Percentiles rank a stretch among this genome's conserved stretches.
Evolutionary conservation across 2,797 vertebrate species (phyloP).

Genomic region (Myiotriccus ornatus): DNA sequence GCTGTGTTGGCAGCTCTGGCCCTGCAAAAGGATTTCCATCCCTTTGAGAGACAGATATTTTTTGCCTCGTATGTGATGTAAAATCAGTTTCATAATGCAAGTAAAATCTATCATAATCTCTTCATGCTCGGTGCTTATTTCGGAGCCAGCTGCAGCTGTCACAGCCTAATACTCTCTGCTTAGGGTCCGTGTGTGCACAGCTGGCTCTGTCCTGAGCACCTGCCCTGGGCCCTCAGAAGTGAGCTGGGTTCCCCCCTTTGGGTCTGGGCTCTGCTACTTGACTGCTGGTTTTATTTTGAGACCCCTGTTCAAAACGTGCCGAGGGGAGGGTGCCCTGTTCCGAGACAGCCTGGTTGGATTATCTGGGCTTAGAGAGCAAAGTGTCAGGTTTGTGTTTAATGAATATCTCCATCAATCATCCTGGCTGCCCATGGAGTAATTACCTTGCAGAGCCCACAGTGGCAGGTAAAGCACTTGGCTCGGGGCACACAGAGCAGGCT

Average conservation of each 20-base stretch:
- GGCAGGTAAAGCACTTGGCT: slow-evolving; percentile 52
- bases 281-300: slow-evolving; percentile 42
- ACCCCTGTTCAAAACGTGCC: neutral
- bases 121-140: slow-evolving; percentile 57
- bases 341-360: slow-evolving; percentile 35
- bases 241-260: neutral
- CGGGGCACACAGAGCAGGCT: slow-evolving; percentile 10
- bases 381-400: slow-evolving; percentile 63
- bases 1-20: neutral
- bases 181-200: slow-evolving; percentile 68
- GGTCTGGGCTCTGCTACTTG: slow-evolving; percentile 4
- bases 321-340: neutral
- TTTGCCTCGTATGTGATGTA: slow-evolving; percentile 48
- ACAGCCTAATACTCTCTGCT: slow-evolving; percentile 69
- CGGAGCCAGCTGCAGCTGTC: slow-evolving; percentile 73
- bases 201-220: slow-evolving; percentile 71
- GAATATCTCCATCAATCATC: slow-evolving; percentile 64
- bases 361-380: slow-evolving; percentile 55
- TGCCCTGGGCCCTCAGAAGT: slow-evolving; percentile 62
- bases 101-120: slow-evolving; percentile 74
- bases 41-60: slow-evolving; percentile 37
- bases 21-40: slow-evolving; percentile 20
- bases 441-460: slow-evolving; percentile 34
- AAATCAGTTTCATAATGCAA: slow-evolving; percentile 73
- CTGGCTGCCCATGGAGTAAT: neutral